Base-by-base conservation (phyloP, 2,797 vertebrate genomes). In the Parambassis ranga region DNA sequence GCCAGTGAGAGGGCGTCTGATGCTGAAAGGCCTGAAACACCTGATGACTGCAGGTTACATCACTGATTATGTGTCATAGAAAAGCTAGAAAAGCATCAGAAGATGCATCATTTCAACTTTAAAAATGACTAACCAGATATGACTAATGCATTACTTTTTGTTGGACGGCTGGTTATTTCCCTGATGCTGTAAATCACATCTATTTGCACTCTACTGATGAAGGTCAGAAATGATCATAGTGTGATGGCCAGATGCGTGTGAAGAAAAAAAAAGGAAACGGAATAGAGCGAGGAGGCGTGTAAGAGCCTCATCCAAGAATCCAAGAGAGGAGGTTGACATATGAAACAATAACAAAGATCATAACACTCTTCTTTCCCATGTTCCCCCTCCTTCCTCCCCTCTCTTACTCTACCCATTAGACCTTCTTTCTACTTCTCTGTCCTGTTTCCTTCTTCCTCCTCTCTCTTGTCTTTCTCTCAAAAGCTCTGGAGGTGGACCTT, bases 401-500 rank as follows among this genome's bases (percentile, higher is more conserved):
- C 64, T 52, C 41, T 43, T 65, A 13, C 58, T 65, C 78, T 55
- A 46, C 75, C 74, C 76, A 71, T 75, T 73, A 83, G 72, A 60
- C 58, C 41, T 51, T 59, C 71, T 58, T 28, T 66, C 66, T 57
- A 32, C 85, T 62, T 57, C 61, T 79, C 73, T 51, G 69, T 81
- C 76, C 71, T 55, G 57, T 65, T 78, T 71, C 72, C 50, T 66
- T 80, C 64, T 48, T 79, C 69, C 61, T 62, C 23, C 53, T 60
- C 63, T 67, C 60, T 63, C 35, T 41, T 23, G 39, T 77, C 71
- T 81, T 71, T 74, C 75, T 78, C 75, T 68, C 73, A 82, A 91
- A 93, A 92, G 92, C 94, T 93, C 94, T 91, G 42, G 90, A 94
- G 94, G 91, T 91, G 90, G 89, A 94, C 92, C 92, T 96, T 94